Evolutionary conservation across 1,140 invertebrate genomes (phyloP).

Genomic region (Sinonovacula constricta): DNA sequence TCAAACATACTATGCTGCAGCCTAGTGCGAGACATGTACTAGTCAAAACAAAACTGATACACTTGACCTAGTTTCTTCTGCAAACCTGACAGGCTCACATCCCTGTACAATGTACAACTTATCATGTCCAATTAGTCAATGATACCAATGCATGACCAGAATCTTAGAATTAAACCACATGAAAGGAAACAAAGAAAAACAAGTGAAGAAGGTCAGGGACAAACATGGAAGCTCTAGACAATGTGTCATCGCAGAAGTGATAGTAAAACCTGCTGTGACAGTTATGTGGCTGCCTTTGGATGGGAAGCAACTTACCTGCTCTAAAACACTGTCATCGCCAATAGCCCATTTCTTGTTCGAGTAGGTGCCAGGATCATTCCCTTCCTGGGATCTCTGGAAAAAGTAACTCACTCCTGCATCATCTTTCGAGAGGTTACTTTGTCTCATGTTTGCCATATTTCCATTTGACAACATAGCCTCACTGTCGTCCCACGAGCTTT

Average conservation of each 20-base stretch:
- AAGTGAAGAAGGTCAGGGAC: slow-evolving; percentile 77
- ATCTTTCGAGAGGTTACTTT: slow-evolving; percentile 82
- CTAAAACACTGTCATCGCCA: slow-evolving; percentile 88
- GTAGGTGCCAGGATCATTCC: slow-evolving; percentile 82
- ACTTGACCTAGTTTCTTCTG: too few species aligned
- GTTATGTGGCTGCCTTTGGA: too few species aligned
- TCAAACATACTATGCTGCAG: too few species aligned
- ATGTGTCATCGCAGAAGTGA: background rate
- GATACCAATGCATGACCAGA: too few species aligned
- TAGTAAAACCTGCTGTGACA: too few species aligned
- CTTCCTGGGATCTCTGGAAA: slow-evolving; percentile 88
- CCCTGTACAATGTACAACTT: too few species aligned
- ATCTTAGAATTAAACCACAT: too few species aligned
- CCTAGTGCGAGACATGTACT: too few species aligned
- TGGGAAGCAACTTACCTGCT: slow-evolving; percentile 77
- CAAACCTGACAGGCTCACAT: too few species aligned
- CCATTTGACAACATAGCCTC: slow-evolving; percentile 70
- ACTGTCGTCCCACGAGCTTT: slow-evolving; percentile 73
- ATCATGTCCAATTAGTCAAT: too few species aligned
- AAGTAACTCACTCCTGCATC: slow-evolving; percentile 93
- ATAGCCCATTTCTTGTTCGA: slow-evolving; percentile 88
- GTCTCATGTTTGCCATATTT: slow-evolving; percentile 52
- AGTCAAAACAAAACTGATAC: too few species aligned
- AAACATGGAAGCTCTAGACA: background rate
- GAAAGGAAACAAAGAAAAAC: slow-evolving; percentile 42